Base-by-base conservation (phyloP, 2,797 vertebrate genomes). In the Micrastur ruficollis region DNA sequence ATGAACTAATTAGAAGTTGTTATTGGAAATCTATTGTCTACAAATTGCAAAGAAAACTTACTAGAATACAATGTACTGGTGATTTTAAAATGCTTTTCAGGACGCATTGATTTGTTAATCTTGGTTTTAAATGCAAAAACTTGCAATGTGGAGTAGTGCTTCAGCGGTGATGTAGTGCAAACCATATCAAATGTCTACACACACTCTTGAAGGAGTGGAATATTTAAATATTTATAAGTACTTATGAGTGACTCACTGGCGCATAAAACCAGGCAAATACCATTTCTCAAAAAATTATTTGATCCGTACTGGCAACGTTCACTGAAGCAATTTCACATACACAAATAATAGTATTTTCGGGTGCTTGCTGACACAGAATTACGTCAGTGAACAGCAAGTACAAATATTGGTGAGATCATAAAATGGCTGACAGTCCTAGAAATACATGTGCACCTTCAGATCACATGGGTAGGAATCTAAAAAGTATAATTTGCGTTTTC, bases 1-100 rank as follows among this genome's bases (percentile, higher is more conserved):
- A 97, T 94, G 73, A 97, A 95, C 97, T 98, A 98, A 98, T 98
- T 98, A 96, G 86, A 96, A 81, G 90, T 96, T 97, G 89, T 95
- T 98, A 98, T 96, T 97, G 97, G 97, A 98, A 98, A 98, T 97
- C 97, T 52, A 93, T 98, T 96, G 93, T 82, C 87, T 70, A 86
- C 92, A 96, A 97, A 97, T 97, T 97, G 95, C 95, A 97, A 97
- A 95, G 96, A 95, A 97, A 97, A 89, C 93, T 97, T 93, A 42
- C 93, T 78, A 52, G 95, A 90, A 89, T 86, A 61, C 79, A 72
- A 53, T 42, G 55, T 53, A 38, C 26, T 74, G 67, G 89, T 90
- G 73, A 55, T 92, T 95, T 84, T n/a, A 83, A 75, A n/a, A 62
- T 89, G 49, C 53, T 82, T 56, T 81, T 65, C n/a, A 8, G 52